These are phyloP conservation scores for Epinotia bilunana DNA, from an alignment of 2,888 invertebrate species.

Conservation along the genomic window DNA sequence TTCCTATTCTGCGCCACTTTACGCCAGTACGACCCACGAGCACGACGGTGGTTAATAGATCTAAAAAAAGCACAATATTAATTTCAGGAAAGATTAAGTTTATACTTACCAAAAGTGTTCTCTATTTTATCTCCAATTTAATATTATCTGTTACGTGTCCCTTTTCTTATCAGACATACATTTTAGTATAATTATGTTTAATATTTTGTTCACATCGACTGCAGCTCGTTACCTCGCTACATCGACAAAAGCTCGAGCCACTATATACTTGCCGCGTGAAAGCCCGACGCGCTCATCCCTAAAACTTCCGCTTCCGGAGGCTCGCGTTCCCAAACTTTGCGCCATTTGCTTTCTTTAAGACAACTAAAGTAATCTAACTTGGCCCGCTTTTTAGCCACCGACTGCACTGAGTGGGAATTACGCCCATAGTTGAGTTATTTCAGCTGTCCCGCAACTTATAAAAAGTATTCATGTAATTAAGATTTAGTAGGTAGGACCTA, in stretches of 20 bases:
- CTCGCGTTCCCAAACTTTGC: conserved; percentile 38
- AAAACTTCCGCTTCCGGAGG: conserved; percentile 27
- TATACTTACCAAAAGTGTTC: too few species aligned
- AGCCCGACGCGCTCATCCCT: conserved; percentile 20
- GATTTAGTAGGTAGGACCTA: too few species aligned
- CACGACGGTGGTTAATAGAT: too few species aligned
- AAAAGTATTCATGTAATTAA: not conserved
- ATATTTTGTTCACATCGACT: not conserved
- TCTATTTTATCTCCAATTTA: too few species aligned
- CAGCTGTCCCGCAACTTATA: not conserved
- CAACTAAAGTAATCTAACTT: conserved; percentile 36
- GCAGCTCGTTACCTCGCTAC: not conserved
- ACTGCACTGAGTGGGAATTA: not conserved
- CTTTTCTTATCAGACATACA: too few species aligned
- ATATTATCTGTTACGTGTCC: too few species aligned
- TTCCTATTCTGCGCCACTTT: too few species aligned
- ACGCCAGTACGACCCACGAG: too few species aligned
- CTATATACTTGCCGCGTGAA: not conserved
- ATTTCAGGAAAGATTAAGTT: too few species aligned
- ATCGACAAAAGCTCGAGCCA: not conserved
- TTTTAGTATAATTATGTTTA: too few species aligned
- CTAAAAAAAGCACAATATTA: too few species aligned
- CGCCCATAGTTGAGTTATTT: conserved; percentile 8
- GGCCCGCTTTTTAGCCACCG: conserved; percentile 12
- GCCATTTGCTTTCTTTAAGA: conserved; percentile 14